Evolutionary conservation across 2,113 vertebrate species (phyloP).

Genomic region (Herpailurus yagouaroundi): DNA sequence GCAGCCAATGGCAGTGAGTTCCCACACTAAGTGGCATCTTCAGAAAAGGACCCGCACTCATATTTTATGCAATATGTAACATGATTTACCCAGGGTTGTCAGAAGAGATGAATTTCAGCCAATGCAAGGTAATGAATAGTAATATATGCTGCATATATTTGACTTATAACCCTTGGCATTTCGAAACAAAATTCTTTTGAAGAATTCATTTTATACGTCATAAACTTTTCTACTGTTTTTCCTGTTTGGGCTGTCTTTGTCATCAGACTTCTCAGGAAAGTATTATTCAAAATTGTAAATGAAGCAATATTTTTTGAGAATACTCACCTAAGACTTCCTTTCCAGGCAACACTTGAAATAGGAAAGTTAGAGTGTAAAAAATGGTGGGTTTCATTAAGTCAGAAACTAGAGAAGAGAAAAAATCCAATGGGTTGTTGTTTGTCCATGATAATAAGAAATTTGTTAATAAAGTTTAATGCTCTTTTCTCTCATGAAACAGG

Average conservation of each 20-base stretch:
- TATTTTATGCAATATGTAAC: slow-evolving; percentile 92
- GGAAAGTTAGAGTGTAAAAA: slow-evolving; percentile 78
- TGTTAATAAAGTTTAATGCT: slow-evolving; percentile 67
- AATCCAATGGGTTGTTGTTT: slow-evolving; percentile 61
- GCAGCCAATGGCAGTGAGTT: slow-evolving; percentile 87
- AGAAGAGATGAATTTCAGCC: slow-evolving; percentile 95
- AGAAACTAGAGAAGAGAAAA: slow-evolving; percentile 46
- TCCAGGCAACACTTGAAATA: slow-evolving; percentile 55
- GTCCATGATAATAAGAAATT: slow-evolving; percentile 70
- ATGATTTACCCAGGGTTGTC: slow-evolving; percentile 97
- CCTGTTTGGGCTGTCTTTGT: slow-evolving; percentile 83
- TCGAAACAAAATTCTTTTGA: slow-evolving; percentile 90
- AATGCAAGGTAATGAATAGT: slow-evolving; percentile 96
- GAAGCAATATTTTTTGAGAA: slow-evolving; percentile 82
- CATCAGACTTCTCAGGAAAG: slow-evolving; percentile 76
- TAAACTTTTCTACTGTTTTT: slow-evolving; percentile 87
- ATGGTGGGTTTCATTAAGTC: slow-evolving; percentile 76
- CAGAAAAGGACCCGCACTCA: slow-evolving; percentile 86
- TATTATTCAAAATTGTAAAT: slow-evolving; percentile 82
- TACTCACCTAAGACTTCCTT: slow-evolving; percentile 73
- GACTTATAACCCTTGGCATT: slow-evolving; percentile 96
- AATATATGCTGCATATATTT: slow-evolving; percentile 94
- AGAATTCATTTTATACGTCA: slow-evolving; percentile 88
- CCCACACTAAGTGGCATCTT: slow-evolving; percentile 86
- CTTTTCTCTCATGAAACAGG: slow-evolving; percentile 54